phyloP scores from a whole-genome alignment of 2,797 vertebrate genomes.

The Lates japonicus region DNA sequence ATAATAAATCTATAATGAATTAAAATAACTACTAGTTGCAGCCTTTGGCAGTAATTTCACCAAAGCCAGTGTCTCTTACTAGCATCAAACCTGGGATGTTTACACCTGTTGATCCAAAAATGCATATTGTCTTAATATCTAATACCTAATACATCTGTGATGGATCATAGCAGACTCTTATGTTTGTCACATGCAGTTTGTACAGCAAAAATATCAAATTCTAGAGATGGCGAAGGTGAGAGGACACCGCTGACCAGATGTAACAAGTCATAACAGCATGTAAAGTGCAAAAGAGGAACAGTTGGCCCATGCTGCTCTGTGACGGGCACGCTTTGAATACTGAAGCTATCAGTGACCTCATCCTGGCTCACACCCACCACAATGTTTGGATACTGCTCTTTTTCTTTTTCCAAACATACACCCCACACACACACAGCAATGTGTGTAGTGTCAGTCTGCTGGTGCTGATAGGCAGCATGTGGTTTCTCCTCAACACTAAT shows the following conservation, averaged over 20 bases:
- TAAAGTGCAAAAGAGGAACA: neutral
- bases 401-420: conserved; percentile 10
- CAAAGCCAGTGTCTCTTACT: neutral
- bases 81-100: neutral
- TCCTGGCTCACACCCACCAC: conserved; percentile 27
- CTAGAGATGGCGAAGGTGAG: neutral
- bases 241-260: neutral
- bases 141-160: neutral
- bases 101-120: neutral
- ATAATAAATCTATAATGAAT: neutral
- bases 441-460: conserved; percentile 64
- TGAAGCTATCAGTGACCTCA: conserved; percentile 48
- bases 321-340: conserved; percentile 9
- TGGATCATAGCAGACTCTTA: neutral
- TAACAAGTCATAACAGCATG: neutral
- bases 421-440: conserved; percentile 20
- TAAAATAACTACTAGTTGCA: neutral
- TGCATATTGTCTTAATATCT: neutral
- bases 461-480: conserved; percentile 74
- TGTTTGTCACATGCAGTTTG: neutral
- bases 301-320: neutral
- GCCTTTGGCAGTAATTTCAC: neutral
- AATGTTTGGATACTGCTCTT: conserved; percentile 29
- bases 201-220: neutral
- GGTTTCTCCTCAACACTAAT: conserved; percentile 77